Base-by-base conservation (phyloP, 2,797 vertebrate genomes). In the Rhyacichthys aspro region DNA sequence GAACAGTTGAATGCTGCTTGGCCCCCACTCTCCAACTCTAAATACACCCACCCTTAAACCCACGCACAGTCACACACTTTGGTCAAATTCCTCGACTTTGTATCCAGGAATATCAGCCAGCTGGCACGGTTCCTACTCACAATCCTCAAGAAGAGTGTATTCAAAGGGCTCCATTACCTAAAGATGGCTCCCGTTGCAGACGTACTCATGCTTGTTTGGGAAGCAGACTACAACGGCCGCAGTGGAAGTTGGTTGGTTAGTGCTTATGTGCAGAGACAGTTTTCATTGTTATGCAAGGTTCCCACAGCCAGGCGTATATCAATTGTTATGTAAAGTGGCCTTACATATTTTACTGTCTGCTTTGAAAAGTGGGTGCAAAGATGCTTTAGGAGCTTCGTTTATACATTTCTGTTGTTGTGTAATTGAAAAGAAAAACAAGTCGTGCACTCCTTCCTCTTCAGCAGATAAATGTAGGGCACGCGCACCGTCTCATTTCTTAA, bases 201-300 rank as follows among this genome's bases (percentile, higher is more conserved):
- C 49, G 42, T 28, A 41, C 59, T 61, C 39, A 16, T 47, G 48
- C 57, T 43, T 78, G 67, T 73, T 76, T 70, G 43, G 72, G 76
- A 83, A 75, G 66, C 67, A 50, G 75, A 65, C 63, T 34, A 76
- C 62, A 72, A 62, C 70, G 60, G 74, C n/a, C n/a, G n/a, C n/a
- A n/a, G n/a, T n/a, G n/a, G n/a, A n/a, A n/a, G n/a, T n/a, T n/a
- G n/a, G n/a, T n/a, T n/a, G n/a, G n/a, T n/a, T n/a, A n/a, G n/a
- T n/a, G n/a, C n/a, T n/a, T n/a, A n/a, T n/a, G n/a, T n/a, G n/a
- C n/a, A n/a, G n/a, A n/a, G n/a, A n/a, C 52, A 1, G 58, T 67
- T 60, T 67, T 84, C 81, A 86, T 89, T 90, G 86, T 84, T 67
- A 88, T 89, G 81, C 87, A 84, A 81, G 82, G 89, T 88, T 90